Conservation (phyloP, 64 coral and sea anemone genomes). For the Acropora yongei region DNA sequence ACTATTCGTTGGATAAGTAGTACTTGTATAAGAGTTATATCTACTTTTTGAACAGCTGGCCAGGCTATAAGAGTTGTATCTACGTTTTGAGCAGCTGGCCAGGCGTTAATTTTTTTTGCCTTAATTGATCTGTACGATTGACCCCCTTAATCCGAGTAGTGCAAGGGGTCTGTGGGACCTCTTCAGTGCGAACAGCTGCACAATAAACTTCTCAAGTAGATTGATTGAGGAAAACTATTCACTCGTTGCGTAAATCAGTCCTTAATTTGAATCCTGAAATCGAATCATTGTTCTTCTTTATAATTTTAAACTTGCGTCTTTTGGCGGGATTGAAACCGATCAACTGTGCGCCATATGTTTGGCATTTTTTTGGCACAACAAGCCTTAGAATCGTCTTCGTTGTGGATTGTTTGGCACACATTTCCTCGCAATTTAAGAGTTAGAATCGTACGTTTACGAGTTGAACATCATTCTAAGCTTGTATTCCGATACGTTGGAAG, state of each 20-base stretch:
- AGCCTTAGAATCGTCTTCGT: no score
- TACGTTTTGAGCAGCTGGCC: no score
- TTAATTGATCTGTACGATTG: neutral
- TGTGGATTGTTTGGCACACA: neutral
- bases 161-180: neutral
- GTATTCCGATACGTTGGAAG: no score
- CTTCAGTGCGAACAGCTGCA: neutral
- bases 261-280: neutral
- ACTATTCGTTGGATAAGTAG: no score
- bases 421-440: neutral
- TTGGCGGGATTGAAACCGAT: slow-evolving; percentile 21
- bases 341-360: slow-evolving; percentile 25
- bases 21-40: no score
- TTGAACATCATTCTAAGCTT: neutral
- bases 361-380: neutral
- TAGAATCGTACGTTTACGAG: neutral
- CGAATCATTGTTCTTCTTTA: neutral
- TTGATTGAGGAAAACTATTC: slow-evolving; percentile 30
- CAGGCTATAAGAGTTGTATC: no score
- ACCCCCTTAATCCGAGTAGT: neutral
- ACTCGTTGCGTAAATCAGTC: neutral
- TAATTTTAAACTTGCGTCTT: slow-evolving; percentile 4
- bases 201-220: neutral
- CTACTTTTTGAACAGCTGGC: no score
- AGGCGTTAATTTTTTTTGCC: neutral